Base-by-base conservation (phyloP, 2,797 vertebrate genomes). In the Mus spretus region DNA sequence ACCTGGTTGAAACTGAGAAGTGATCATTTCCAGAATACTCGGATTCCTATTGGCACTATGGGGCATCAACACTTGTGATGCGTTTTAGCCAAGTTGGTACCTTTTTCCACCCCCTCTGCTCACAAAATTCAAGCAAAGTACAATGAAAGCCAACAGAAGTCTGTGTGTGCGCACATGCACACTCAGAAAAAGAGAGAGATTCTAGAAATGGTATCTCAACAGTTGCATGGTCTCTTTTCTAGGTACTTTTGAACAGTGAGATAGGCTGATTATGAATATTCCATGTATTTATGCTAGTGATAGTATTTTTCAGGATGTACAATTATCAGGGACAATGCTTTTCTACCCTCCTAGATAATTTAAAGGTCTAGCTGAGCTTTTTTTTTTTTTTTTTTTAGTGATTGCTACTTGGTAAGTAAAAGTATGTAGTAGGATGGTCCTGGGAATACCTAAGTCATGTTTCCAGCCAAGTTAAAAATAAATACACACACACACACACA, bases 121-220 rank as follows among this genome's bases (percentile, higher is more conserved):
- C 47, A 40, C 67, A 94, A 65, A 94, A 90, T 61, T 55, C 34
- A 81, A 91, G 57, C 44, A 53, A 91, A 95, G 85, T 28, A 53
- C 84, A 92, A 80, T 74, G 37, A 15, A 89, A 83, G 61, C 82
- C 82, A 88, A 44, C 67, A 78, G 65, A 67, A 86, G 87, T 92
- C 75, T 85, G 26, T 63, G 37, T n/a, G 13, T 5, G 5, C 0
- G 5, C 31, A 67, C 13, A 67, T 6, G 15, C 24, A 63, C 24
- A 26, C 61, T 28, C 24, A 63, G 61, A 63, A 10, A 28, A 19
- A 14, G 2, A n/a, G 10, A 17, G 28, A 14, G 53, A 63, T 82
- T 37, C 44, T 55, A 59, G 6, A 65, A 11, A 81, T 89, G 26
- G n/a, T 67, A 50, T 2, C 50, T 81, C 14, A 55, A 26, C 40